These are phyloP conservation scores for Gryllus bimaculatus DNA, from an alignment of 1,140 invertebrate genomes.

Conservation along the genomic window DNA sequence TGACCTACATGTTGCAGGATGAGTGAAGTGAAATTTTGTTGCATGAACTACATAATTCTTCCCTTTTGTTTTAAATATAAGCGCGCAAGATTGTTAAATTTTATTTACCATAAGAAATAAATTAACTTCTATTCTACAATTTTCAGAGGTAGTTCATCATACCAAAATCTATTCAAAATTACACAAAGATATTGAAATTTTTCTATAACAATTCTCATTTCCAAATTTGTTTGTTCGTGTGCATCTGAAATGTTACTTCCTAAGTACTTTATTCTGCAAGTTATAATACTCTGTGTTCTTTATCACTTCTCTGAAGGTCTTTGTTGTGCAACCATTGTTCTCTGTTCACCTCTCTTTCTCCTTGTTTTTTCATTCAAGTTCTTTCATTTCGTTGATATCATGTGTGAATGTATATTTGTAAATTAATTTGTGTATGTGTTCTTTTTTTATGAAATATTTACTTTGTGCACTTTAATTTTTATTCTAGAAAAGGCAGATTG, in stretches of 20 bases:
- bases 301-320: no score
- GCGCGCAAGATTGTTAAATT: not conserved
- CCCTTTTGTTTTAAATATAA: constrained; percentile 29
- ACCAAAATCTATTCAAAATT: not conserved
- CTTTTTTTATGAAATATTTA: no score
- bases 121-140: not conserved
- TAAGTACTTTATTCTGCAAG: no score
- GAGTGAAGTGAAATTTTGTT: not conserved
- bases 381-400: no score
- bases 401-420: not conserved
- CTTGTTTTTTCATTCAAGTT: no score
- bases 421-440: not conserved
- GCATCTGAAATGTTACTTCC: no score
- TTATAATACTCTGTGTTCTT: no score
- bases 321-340: no score
- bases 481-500: no score
- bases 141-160: not conserved
- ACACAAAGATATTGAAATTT: not conserved
- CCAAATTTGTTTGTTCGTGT: not conserved
- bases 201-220: not conserved
- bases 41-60: not conserved
- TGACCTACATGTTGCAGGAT: not conserved
- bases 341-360: no score
- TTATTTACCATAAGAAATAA: not conserved
- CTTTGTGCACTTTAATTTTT: no score